A percentile compares a stretch with the other conserved stretches of the same genome.
Conservation (phyloP, 1,140 invertebrate genomes). For the Dinoponera quadriceps region DNA sequence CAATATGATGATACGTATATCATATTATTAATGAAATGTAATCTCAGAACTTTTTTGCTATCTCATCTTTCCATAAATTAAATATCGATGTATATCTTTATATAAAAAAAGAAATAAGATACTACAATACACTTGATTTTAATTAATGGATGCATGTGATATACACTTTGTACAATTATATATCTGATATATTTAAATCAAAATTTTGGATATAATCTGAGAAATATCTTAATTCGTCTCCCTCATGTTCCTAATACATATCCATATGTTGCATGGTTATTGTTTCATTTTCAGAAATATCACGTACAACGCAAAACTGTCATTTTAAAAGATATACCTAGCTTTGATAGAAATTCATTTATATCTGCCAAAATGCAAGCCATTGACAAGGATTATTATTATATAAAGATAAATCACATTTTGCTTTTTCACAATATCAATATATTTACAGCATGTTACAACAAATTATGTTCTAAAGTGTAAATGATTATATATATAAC, state of each 20-base stretch:
- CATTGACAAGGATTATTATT: slow-evolving; percentile 66
- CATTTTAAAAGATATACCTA: slow-evolving; percentile 15
- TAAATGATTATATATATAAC: slow-evolving; percentile 24
- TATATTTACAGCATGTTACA: slow-evolving; percentile 59
- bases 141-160: slow-evolving; percentile 25
- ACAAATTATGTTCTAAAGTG: slow-evolving; percentile 29
- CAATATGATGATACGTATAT: neutral
- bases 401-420: slow-evolving; percentile 45
- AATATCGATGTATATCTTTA: neutral
- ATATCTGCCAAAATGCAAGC: slow-evolving; percentile 76
- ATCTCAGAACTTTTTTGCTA: slow-evolving; percentile 7
- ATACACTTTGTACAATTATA: neutral
- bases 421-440: slow-evolving; percentile 35
- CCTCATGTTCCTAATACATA: slow-evolving; percentile 11
- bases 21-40: slow-evolving; percentile 11
- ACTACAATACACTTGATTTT: neutral
- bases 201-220: neutral
- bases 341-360: slow-evolving; percentile 53
- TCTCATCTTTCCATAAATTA: slow-evolving; percentile 38
- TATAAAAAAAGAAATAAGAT: neutral
- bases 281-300: slow-evolving; percentile 30
- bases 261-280: slow-evolving; percentile 51
- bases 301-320: neutral
- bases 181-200: slow-evolving; percentile 24
- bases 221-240: slow-evolving; percentile 24